Evolutionary conservation across 2,113 vertebrate genomes (phyloP).

Genomic region (Antigone vipio): DNA sequence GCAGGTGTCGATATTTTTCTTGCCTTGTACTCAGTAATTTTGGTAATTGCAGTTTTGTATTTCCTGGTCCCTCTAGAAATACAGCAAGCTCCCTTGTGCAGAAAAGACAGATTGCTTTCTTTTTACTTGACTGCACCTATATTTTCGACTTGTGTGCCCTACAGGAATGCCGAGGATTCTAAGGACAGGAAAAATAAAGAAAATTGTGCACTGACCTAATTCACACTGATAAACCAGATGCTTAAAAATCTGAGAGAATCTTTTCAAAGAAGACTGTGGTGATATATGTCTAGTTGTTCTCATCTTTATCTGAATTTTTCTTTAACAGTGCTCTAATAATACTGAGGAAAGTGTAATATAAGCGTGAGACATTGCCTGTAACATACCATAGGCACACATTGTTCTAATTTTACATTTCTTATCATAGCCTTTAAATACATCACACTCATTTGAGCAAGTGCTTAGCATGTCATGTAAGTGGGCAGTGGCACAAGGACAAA

Average conservation of each 20-base stretch:
- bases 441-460: neutral
- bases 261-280: neutral
- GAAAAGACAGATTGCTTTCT: conserved; percentile 15
- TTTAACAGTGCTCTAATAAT: fast-evolving
- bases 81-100: neutral
- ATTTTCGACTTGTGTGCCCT: conserved; percentile 33
- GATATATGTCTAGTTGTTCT: neutral
- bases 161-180: neutral
- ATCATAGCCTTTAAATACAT: neutral
- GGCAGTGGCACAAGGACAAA: neutral
- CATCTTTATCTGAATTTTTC: neutral
- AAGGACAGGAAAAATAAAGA: conserved; percentile 8
- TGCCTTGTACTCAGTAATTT: neutral
- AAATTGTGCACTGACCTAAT: conserved; percentile 21
- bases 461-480: neutral
- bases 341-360: neutral
- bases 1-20: neutral
- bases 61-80: neutral
- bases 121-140: conserved; percentile 47
- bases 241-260: neutral
- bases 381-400: neutral
- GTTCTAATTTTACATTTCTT: neutral
- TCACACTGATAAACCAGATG: neutral
- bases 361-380: neutral
- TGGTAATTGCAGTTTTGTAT: neutral